Conservation (phyloP, 2,797 vertebrate species). For the Hemitrygon akajei region DNA sequence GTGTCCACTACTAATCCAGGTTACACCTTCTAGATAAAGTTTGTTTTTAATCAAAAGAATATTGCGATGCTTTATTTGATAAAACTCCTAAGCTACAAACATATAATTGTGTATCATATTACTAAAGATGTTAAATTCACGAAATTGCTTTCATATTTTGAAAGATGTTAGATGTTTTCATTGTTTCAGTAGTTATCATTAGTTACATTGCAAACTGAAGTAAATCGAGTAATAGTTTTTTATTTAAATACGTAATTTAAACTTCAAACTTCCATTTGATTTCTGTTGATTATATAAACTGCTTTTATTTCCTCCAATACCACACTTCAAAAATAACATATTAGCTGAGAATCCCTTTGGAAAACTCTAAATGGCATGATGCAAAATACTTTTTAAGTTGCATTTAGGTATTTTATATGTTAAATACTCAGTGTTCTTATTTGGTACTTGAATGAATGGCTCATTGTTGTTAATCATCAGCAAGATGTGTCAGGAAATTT, state of each 20-base stretch:
- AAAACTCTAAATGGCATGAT: too few relatives aligned
- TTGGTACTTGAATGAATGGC: background rate
- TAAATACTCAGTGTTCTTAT: background rate
- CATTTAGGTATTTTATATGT: background rate
- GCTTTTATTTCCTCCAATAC: background rate
- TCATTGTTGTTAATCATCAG: background rate
- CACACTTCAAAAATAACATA: background rate
- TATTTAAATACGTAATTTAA: background rate
- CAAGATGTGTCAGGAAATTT: too few relatives aligned
- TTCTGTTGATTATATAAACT: background rate
- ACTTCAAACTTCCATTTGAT: background rate
- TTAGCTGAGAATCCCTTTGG: background rate
- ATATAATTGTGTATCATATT: background rate
- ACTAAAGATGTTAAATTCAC: conserved; percentile 6
- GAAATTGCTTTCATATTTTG: conserved; percentile 9
- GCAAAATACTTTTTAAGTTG: too few relatives aligned
- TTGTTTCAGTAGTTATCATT: background rate
- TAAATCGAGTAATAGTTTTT: background rate
- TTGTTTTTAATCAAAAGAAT: background rate
- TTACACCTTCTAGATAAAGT: background rate
- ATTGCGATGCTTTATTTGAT: conserved; percentile 7
- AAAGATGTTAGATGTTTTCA: background rate
- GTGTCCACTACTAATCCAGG: background rate
- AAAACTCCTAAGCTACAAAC: background rate
- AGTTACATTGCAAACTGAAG: background rate